phyloP scores from a whole-genome alignment of 2,113 vertebrate genomes.

The Egretta garzetta region DNA sequence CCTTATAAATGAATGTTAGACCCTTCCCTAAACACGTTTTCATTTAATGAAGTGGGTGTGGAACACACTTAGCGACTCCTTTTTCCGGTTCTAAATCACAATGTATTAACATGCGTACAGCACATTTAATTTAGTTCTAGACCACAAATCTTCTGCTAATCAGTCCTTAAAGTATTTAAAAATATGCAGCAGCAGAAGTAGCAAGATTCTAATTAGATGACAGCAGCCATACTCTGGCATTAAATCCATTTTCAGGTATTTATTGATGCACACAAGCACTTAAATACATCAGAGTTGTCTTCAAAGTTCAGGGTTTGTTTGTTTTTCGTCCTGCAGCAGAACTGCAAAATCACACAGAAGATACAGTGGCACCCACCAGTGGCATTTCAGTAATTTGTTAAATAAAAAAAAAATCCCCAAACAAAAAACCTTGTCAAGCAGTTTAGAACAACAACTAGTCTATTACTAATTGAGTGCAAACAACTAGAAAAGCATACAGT shows the following conservation, averaged over 20 bases:
- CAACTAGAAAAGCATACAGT: neutral
- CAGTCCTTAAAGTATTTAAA: slow-evolving; percentile 22
- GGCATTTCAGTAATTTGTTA: neutral
- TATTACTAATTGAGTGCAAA: neutral
- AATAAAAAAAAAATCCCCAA: neutral
- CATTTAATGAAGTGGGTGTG: neutral
- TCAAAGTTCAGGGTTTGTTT: neutral
- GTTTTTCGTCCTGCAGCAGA: neutral
- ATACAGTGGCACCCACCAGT: neutral
- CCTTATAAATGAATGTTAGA: neutral
- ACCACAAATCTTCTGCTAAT: slow-evolving; percentile 45
- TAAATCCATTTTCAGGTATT: slow-evolving; percentile 23
- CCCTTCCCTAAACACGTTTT: neutral
- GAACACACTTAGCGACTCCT: neutral
- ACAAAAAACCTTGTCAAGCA: neutral
- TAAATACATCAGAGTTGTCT: neutral
- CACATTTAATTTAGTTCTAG: slow-evolving; percentile 32
- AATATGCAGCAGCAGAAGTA: slow-evolving; percentile 41
- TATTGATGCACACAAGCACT: neutral
- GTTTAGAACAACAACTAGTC: neutral
- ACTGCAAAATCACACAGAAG: neutral
- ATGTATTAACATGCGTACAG: neutral
- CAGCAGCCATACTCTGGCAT: neutral
- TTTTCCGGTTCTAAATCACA: neutral
- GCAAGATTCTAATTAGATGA: slow-evolving; percentile 34